These are phyloP conservation scores for Labeo rohita DNA, from an alignment of 2,113 vertebrate genomes.

Conservation along the genomic window DNA sequence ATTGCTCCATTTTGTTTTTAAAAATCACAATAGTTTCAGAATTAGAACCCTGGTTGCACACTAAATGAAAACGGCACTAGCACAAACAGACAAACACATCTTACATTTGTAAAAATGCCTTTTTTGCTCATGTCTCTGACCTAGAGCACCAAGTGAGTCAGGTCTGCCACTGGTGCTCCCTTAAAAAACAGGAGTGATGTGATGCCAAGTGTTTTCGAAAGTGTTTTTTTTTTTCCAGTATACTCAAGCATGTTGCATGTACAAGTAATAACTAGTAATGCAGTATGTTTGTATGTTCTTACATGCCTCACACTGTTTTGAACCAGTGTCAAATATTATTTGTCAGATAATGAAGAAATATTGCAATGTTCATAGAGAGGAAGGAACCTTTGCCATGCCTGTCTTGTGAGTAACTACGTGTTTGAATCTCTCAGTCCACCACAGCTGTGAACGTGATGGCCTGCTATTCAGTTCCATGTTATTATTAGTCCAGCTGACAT, in stretches of 20 bases:
- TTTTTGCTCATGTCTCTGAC: neutral
- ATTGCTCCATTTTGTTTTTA: neutral
- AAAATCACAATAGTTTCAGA: neutral
- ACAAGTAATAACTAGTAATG: neutral
- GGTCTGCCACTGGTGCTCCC: neutral
- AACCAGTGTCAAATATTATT: neutral
- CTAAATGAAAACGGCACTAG: neutral
- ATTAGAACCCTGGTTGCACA: neutral
- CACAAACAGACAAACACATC: neutral
- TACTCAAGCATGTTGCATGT: neutral
- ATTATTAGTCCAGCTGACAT: slow-evolving; percentile 44
- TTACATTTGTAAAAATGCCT: neutral
- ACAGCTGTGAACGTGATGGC: slow-evolving; percentile 15
- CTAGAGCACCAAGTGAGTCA: neutral
- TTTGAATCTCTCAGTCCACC: neutral
- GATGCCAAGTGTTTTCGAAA: neutral
- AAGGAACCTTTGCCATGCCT: neutral
- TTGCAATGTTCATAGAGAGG: neutral
- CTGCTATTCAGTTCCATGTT: slow-evolving; percentile 30
- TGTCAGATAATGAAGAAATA: neutral
- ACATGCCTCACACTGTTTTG: neutral
- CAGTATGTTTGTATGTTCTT: neutral
- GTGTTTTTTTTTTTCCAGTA: neutral
- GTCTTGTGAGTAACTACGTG: neutral
- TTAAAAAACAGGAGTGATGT: neutral